Base-by-base conservation (phyloP, 2,888 invertebrate species). In the Macropis europaea region DNA sequence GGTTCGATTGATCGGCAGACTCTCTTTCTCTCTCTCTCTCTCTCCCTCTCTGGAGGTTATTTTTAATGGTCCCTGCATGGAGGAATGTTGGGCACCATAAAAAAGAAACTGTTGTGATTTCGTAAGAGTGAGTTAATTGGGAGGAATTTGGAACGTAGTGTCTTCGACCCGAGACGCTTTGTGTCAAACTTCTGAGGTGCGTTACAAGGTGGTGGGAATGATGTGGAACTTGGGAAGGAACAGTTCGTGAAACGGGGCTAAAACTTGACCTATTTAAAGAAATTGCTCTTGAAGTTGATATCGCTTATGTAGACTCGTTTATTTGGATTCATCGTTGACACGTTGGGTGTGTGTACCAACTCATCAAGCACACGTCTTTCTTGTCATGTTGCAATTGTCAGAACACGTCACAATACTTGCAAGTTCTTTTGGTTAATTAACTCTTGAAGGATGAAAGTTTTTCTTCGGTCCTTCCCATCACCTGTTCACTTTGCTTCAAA, bases 91-190 rank as follows among this genome's bases (percentile, higher is more conserved):
- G 19, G 26, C 50, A 28, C 40, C 22, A 43, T 60, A 56, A 61
- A 56, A 71, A 63, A 67, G 38, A 62, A 68, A 73, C 57, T 60
- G 63, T 53, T 74, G 74, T 77, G 70, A 72, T 72, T 73, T 73
- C 72, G 73, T 73, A 73, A 73, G 74, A 69, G 73, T 63, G 74
- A 74, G 67, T 57, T 64, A 57, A 36, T 48, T 48, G 26, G 60
- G 34, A 64, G 67, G 70, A 60, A 72, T 77, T 69, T 74, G 73
- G 76, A 57, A 79, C 81, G 81, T 62, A 63, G 81, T 81, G 77
- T 63, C 72, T 81, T 66, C 69, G 81, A 57, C 69, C 76, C 38
- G 76, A 61, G 73, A 77, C 71, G 76, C 61, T 81, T 68, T 76
- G 72, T 72, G 76, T 76, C 76, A 76, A 72, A 74, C 69, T 61